These are phyloP conservation scores for Climacteris rufus DNA, from an alignment of 2,113 vertebrate species.

Conservation along the genomic window DNA sequence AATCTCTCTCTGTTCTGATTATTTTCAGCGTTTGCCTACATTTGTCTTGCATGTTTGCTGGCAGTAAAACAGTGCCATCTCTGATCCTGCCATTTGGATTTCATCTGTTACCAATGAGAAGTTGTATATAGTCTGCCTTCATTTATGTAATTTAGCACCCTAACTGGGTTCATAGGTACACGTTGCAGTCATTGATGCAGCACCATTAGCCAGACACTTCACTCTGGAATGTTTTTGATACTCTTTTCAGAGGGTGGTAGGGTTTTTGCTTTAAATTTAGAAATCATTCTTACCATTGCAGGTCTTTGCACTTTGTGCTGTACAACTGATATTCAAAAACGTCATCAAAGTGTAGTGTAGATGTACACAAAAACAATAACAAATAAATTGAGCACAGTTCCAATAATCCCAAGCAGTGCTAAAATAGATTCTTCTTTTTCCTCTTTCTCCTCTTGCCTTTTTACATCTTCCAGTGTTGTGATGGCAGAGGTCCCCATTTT, in stretches of 20 bases:
- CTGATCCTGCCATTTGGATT: background rate
- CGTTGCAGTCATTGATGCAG: slow-evolving; percentile 21
- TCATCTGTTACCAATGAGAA: background rate
- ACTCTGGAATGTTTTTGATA: slow-evolving; percentile 56
- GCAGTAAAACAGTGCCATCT: slow-evolving; percentile 1
- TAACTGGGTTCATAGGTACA: background rate
- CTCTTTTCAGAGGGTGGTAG: background rate
- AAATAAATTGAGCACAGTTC: slow-evolving; percentile 88
- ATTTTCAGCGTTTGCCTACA: background rate
- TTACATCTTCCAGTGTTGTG: slow-evolving; percentile 82
- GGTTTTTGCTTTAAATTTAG: slow-evolving; percentile 1
- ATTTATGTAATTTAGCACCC: slow-evolving; percentile 31
- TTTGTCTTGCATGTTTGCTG: slow-evolving; percentile 40
- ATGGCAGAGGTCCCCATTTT: slow-evolving; percentile 87
- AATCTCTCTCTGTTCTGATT: background rate
- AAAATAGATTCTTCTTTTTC: slow-evolving; percentile 90
- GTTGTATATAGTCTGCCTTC: background rate
- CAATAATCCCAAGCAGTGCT: slow-evolving; percentile 85
- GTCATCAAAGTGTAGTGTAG: slow-evolving; percentile 84
- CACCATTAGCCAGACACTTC: slow-evolving; percentile 12
- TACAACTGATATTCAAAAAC: background rate
- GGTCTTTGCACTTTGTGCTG: slow-evolving; percentile 10
- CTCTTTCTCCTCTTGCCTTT: slow-evolving; percentile 83
- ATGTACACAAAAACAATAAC: slow-evolving; percentile 90
- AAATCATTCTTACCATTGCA: slow-evolving; percentile 28